These are phyloP conservation scores for Flabesymbios commensalis DNA, from an alignment of 2,888 invertebrate genomes.

Conservation along the genomic window DNA sequence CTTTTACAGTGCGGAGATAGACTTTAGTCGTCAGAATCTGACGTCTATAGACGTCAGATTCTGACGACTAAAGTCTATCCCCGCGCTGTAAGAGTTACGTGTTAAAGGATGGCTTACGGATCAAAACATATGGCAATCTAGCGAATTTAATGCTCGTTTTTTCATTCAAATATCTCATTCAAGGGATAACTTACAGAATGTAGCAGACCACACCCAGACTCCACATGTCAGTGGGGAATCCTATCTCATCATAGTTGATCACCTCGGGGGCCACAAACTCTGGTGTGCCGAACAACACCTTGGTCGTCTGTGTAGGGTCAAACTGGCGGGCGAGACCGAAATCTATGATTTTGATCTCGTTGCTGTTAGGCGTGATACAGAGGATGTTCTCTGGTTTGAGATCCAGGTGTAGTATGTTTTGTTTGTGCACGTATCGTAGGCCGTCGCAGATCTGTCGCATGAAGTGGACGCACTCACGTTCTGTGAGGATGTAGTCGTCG, in stretches of 20 bases:
- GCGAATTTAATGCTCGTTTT: no score
- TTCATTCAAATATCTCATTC: no score
- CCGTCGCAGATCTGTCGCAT: constrained; percentile 98
- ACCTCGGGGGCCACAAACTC: constrained; percentile 63
- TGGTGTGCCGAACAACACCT: constrained; percentile 59
- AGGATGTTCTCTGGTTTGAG: constrained; percentile 99
- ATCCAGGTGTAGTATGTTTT: constrained; percentile 94
- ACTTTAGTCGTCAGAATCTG: no score
- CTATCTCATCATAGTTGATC: constrained; percentile 58
- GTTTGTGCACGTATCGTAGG: constrained; percentile 90
- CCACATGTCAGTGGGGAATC: constrained; percentile 59
- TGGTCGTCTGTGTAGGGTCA: constrained; percentile 85
- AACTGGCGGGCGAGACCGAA: constrained; percentile 93
- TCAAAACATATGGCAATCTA: no score
- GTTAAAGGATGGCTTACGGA: no score
- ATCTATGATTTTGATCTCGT: constrained; percentile 96
- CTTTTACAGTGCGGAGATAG: no score
- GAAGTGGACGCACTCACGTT: constrained; percentile 93
- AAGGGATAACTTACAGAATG: constrained; percentile 60
- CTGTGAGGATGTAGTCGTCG: constrained; percentile 95
- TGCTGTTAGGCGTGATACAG: constrained; percentile 91
- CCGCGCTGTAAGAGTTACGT: no score
- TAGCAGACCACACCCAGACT: constrained; percentile 61
- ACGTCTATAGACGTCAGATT: no score
- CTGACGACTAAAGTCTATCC: no score